Evolutionary conservation across 2,888 invertebrate genomes (phyloP), one percentile per base, ranked within the genome.

Genomic region (Drosophila recens): DNA sequence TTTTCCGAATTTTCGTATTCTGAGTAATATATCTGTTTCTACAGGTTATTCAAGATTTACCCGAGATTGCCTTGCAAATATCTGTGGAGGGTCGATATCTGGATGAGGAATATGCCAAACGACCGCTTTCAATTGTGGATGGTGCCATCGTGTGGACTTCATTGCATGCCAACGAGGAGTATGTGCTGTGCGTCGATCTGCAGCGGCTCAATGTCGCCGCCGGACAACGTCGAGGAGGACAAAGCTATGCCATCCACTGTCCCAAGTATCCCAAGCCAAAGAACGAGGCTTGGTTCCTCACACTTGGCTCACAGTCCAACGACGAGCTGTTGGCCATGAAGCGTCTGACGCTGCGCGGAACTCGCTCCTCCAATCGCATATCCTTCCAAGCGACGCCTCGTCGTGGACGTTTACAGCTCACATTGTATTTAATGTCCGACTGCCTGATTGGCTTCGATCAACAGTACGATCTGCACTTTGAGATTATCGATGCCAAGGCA

Each of bases 221-320:
- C 15, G 89, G 71, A 9, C 79, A 80, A 38, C 93, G 94, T 57
- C 92, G 77, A 34, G 20, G 20, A 20, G 20, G 76, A 1, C 62
- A 74, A 10, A 57, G 64, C 86, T 94, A 94, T 82, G 96, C 96
- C 17, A 97, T 96, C n/a, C 93, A 96, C 71, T 96, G 97, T 69
- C 97, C 97, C 0, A 95, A 95, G 72, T 99, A 98, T 93, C 96
- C 97, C 1, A 98, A 98, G 91, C 95, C 96, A 40, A 99, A 99
- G 93, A 97, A 97, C 90, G 99, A 99, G 91, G 97, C 98, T 63
- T 99, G 99, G 99, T 96, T 99, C 93, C 90, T 98, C 2, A 94
- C 98, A 0, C 93, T 99, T 9, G 98, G 98, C 2, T 95, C 95
- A 27, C 93, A 95, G 23, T 95, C 95, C 58, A 93, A 93, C 1